Evolutionary conservation across 2,797 vertebrate genomes (phyloP), one percentile per base, ranked within the genome.

Genomic region (Gymnodraco acuticeps): DNA sequence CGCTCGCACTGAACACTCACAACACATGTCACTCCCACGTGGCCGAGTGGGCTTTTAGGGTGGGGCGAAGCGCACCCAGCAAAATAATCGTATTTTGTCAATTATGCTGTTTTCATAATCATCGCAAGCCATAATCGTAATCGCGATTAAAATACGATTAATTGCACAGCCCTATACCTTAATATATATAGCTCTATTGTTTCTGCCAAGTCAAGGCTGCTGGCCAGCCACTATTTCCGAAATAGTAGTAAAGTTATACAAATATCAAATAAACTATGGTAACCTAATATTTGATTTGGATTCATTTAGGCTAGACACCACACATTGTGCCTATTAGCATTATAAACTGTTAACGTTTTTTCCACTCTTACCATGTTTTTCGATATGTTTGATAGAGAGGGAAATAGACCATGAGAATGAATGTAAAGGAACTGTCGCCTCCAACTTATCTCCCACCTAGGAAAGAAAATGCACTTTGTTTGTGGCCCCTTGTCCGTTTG

Each of bases 401-500:
- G 8, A 8, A 12, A 47, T 20, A 15, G n/a, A 56, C 48, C 53
- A 61, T 9, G 27, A 66, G 63, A 65, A 75, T 60, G n/a, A 78
- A 81, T 77, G 20, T 47, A 46, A n/a, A 50, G 23, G 61, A 70
- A 63, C 64, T 62, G 76, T 69, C 4, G 4, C 42, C 45, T 17
- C 43, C 68, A 41, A 86, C 83, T 77, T 74, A 75, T 78, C 75
- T 85, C 64, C 68, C 72, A 71, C 81, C 54, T 60, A 19, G 63
- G 60, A 64, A 43, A 78, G 56, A 56, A 81, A 78, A 78, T 67
- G 70, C 79, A 76, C 63, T 13, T 82, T 81, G 69, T 79, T 75
- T 79, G 73, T 81, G 68, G 62, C 54, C 46, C 47, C 33, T 77
- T 83, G 81, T 89, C 89, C 87, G 90, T 92, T 89, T 85, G 84